Conservation (phyloP, 2,113 vertebrate genomes). For the Myiagra hebetior region DNA sequence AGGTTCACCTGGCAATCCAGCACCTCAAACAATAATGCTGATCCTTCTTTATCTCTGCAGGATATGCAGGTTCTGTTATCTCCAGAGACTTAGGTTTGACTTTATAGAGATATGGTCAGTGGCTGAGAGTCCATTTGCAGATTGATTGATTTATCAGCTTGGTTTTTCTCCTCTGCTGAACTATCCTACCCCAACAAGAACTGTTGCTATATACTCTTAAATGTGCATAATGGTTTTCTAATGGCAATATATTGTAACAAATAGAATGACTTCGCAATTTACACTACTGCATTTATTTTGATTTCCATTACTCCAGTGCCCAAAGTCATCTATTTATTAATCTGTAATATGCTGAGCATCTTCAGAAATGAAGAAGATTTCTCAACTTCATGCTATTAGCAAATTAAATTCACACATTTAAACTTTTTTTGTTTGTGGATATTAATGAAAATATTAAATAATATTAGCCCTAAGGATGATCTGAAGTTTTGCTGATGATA, state of each 20-base stretch:
- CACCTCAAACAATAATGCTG: not conserved
- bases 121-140: not conserved
- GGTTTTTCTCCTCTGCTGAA: not conserved
- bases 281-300: not conserved
- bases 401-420: not conserved
- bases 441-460: slow-evolving; percentile 57
- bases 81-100: not conserved
- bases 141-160: not conserved
- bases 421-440: not conserved
- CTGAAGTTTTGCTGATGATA: not conserved
- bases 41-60: not conserved
- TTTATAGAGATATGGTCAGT: not conserved
- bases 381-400: not conserved
- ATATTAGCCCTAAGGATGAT: slow-evolving; percentile 8
- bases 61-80: not conserved
- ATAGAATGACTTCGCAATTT: not conserved
- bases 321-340: slow-evolving; percentile 10
- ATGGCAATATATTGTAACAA: not conserved
- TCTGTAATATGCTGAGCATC: not conserved
- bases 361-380: not conserved
- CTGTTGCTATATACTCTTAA: not conserved
- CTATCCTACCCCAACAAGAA: not conserved
- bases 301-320: not conserved
- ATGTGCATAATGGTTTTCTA: not conserved
- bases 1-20: not conserved